Evolutionary conservation across 2,797 vertebrate species (phyloP), one percentile per base, ranked within the genome.

Genomic region (Lates japonicus): DNA sequence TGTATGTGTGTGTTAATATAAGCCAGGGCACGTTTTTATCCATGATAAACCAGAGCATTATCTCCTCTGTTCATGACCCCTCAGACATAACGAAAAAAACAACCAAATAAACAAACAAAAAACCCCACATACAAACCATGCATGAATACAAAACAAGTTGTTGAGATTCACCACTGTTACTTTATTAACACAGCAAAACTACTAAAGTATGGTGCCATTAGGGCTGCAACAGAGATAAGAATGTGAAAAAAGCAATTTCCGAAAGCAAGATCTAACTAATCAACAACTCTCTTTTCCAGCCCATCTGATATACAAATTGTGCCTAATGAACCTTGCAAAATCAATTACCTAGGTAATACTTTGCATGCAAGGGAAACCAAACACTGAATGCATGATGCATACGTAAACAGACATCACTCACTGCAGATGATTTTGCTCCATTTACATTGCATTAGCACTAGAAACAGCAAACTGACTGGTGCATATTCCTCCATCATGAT

Each of bases 251-350:
- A 84, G 82, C 78, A 85, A 90, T 93, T 93, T 92, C 87, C 78
- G 59, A 91, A 94, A 93, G 90, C 89, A 92, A 94, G 91, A 93
- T 93, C 91, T 88, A 91, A 92, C 91, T 93, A 94, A 95, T 95
- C 91, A 94, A 94, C 91, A 93, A 92, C 92, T 93, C 95, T 94
- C 89, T 93, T 95, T 95, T 95, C 91, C 92, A 93, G 90, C 92
- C 92, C 93, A 93, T 94, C 93, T 93, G 90, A 94, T 94, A 93
- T 93, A 95, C 93, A 95, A 95, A 95, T 95, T 94, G 92, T 85
- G 90, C 93, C 89, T 95, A 95, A 95, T 95, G 94, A 95, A 95
- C 89, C 90, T 60, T 88, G 87, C 90, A 93, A 94, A 95, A 95
- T 95, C 94, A 95, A 96, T 95, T 95, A 94, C 90, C 92, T 90